Evolutionary conservation across 1,140 invertebrate species (phyloP).

Genomic region (Heliothis virescens): DNA sequence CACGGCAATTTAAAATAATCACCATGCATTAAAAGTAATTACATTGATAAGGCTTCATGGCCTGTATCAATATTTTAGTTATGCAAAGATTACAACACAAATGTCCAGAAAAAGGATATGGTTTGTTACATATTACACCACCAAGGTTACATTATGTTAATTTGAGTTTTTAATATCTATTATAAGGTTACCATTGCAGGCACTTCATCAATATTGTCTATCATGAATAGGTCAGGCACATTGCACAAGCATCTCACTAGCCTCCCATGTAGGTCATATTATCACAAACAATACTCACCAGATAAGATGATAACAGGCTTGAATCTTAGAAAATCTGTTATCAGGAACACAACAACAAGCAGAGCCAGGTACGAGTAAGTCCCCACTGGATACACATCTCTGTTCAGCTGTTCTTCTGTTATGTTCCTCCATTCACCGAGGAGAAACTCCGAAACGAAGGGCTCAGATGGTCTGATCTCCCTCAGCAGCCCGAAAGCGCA

Average conservation of each 20-base stretch:
- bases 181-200: no score
- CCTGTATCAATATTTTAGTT: no score
- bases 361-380: conserved; percentile 92
- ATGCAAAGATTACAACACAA: background rate
- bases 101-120: background rate
- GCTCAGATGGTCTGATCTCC: conserved; percentile 93
- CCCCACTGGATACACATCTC: conserved; percentile 93
- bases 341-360: conserved; percentile 91
- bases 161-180: no score
- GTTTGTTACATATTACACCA: no score
- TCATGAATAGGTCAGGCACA: background rate
- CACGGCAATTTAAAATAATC: no score
- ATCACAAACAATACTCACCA: conserved; percentile 53
- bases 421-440: conserved; percentile 90
- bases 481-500: conserved; percentile 94
- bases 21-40: no score
- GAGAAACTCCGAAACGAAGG: conserved; percentile 93
- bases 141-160: no score
- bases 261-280: background rate
- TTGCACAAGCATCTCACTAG: background rate
- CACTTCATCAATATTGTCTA: no score
- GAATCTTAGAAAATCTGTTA: conserved; percentile 94
- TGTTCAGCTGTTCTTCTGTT: conserved; percentile 89
- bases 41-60: no score
- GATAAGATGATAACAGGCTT: conserved; percentile 94